These are phyloP conservation scores for Cydia amplana DNA, from an alignment of 1,140 invertebrate species.

Conservation along the genomic window DNA sequence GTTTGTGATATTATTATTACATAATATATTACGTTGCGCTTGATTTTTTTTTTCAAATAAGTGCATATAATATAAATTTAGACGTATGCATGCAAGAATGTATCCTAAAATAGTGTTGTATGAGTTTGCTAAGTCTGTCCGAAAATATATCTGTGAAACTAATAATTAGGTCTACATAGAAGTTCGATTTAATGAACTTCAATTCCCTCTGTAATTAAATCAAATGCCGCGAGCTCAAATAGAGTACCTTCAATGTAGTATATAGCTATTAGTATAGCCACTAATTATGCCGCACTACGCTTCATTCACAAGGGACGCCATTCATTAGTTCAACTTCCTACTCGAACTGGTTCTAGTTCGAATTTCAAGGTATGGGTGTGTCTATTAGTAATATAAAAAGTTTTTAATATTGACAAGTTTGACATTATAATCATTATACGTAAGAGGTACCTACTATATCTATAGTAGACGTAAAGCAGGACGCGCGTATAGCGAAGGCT, in stretches of 20 bases:
- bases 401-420: neutral
- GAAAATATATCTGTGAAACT: no score
- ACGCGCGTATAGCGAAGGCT: no score
- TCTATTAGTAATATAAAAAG: neutral
- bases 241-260: neutral
- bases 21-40: no score
- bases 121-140: no score
- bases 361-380: neutral
- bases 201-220: neutral
- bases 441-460: no score
- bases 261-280: no score
- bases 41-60: no score
- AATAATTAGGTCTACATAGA: neutral
- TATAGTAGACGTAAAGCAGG: no score
- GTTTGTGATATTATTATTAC: neutral
- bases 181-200: neutral
- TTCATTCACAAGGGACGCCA: constrained; percentile 12
- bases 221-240: neutral
- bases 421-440: no score
- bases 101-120: no score
- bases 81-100: no score
- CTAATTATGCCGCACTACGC: constrained; percentile 4
- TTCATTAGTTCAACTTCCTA: constrained; percentile 19
- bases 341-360: constrained; percentile 3
- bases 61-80: no score